These are phyloP conservation scores for Chaetogeoica ovagalla DNA, from an alignment of 2,888 invertebrate species.

Conservation along the genomic window DNA sequence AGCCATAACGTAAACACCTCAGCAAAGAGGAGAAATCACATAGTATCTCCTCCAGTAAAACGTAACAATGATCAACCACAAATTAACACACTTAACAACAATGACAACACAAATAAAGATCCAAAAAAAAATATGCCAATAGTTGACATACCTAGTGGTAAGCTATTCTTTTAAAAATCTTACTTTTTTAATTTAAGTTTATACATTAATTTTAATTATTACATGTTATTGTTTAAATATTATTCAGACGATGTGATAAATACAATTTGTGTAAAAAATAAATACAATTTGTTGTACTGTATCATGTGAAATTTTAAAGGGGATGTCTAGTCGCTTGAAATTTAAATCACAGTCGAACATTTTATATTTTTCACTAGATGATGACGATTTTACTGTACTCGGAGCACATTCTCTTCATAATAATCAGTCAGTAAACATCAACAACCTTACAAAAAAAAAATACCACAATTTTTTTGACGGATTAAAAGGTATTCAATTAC, in stretches of 20 bases:
- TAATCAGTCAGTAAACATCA: constrained; percentile 24
- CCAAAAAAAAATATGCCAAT: constrained; percentile 33
- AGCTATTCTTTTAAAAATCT: not conserved
- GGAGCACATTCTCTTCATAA: constrained; percentile 34
- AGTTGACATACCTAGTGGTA: constrained; percentile 30
- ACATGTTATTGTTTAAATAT: not conserved
- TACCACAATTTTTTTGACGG: constrained; percentile 15
- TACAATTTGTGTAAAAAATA: no score
- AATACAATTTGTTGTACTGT: not conserved
- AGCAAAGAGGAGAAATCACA: not conserved
- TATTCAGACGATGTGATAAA: not conserved
- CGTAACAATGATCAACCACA: constrained; percentile 53
- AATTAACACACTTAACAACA: constrained; percentile 43
- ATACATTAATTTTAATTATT: not conserved
- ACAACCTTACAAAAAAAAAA: constrained; percentile 11
- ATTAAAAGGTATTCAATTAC: constrained; percentile 58
- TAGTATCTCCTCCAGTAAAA: constrained; percentile 42
- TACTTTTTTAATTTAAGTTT: not conserved
- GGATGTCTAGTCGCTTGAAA: not conserved
- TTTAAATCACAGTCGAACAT: not conserved
- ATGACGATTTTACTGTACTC: constrained; percentile 34
- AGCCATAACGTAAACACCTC: not conserved
- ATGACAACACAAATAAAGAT: constrained; percentile 18
- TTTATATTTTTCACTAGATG: constrained; percentile 14
- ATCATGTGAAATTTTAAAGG: not conserved